Percentiles rank a stretch among this genome's conserved stretches.
phyloP scores from a whole-genome alignment of 2,797 vertebrate genomes.

The Macrochelys suwanniensis region DNA sequence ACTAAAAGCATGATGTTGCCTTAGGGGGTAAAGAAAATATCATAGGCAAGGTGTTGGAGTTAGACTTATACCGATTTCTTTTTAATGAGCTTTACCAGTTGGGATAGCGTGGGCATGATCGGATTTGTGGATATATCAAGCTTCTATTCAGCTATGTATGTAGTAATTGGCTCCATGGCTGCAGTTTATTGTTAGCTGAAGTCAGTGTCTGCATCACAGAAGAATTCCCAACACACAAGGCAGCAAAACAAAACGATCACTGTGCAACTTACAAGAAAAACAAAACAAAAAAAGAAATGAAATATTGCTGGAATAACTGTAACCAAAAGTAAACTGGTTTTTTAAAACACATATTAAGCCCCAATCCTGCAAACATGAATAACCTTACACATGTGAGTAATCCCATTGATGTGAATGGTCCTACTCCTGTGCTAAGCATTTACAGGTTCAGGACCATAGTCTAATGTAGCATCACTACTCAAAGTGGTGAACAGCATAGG shows the following conservation, averaged over 20 bases:
- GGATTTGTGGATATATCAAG: not conserved
- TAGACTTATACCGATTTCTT: not conserved
- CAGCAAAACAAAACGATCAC: not conserved
- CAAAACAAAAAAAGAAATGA: not conserved
- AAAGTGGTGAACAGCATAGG: not conserved
- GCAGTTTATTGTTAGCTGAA: not conserved
- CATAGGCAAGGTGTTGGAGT: not conserved
- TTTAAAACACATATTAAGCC: not conserved
- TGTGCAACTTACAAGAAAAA: not conserved
- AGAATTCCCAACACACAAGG: not conserved
- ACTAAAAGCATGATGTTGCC: not conserved
- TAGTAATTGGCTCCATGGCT: not conserved
- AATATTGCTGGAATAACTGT: not conserved
- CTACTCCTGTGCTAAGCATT: not conserved
- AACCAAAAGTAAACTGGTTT: not conserved
- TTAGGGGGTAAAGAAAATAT: not conserved
- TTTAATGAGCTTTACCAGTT: not conserved
- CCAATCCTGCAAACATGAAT: not conserved
- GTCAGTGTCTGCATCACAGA: not conserved
- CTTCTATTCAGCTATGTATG: fast-evolving
- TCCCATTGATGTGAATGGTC: not conserved
- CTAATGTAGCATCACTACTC: not conserved
- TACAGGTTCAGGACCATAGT: fast-evolving
- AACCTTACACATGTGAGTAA: not conserved
- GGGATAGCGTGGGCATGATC: not conserved